phyloP scores from a whole-genome alignment of 2,888 invertebrate species.

The Protophormia terraenovae region DNA sequence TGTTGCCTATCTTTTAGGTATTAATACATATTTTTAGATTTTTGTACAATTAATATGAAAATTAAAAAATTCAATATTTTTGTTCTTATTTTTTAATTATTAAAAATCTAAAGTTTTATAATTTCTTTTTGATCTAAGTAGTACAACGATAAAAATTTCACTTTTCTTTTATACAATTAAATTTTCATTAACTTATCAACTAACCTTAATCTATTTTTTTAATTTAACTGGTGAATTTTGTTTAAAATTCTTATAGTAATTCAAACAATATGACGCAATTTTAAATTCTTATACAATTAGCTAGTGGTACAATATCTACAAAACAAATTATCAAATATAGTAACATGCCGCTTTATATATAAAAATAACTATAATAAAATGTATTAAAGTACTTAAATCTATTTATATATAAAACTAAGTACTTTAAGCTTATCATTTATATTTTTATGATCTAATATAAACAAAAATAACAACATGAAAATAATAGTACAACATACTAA shows the following conservation, averaged over 20 bases:
- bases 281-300: neutral
- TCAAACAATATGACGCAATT: neutral
- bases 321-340: neutral
- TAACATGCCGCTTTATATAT: neutral
- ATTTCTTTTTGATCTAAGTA: too few relatives aligned
- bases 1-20: too few relatives aligned
- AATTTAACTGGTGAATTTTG: neutral
- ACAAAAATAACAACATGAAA: too few relatives aligned
- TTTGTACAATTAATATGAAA: too few relatives aligned
- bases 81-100: too few relatives aligned
- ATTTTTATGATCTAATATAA: neutral
- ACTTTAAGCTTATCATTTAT: neutral
- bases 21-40: too few relatives aligned
- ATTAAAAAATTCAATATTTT: too few relatives aligned
- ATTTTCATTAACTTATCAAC: neutral
- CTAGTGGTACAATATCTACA: neutral
- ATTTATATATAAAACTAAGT: neutral
- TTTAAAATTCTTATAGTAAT: neutral
- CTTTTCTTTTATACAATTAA: neutral
- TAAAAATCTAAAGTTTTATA: too few relatives aligned
- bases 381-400: neutral
- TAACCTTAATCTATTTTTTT: neutral
- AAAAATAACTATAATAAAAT: neutral
- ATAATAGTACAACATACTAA: neutral
- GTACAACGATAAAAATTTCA: neutral